Percentiles rank a stretch among this genome's conserved stretches.
Conservation (phyloP, 92 coral and sea anemone species). For the Ricordea florida region DNA sequence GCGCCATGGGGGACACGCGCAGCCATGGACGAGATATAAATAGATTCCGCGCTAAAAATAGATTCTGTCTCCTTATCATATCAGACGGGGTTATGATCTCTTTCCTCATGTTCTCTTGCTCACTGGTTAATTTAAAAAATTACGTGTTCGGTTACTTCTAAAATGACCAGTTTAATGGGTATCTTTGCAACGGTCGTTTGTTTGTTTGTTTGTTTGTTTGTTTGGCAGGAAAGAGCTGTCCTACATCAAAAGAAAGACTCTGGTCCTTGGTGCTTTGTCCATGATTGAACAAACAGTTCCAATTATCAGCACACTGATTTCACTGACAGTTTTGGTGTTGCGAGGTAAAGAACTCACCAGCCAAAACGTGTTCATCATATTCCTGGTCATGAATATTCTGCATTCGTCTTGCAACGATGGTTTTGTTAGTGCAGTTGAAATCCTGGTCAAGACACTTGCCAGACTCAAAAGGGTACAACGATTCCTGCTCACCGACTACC, state of each 20-base stretch:
- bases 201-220: background rate
- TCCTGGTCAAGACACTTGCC: background rate
- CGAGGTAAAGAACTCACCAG: conserved; percentile 6
- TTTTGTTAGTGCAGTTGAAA: conserved; percentile 18
- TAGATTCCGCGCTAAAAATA: too few relatives aligned
- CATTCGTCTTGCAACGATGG: conserved; percentile 5
- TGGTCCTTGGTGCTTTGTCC: background rate
- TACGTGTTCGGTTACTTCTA: too few relatives aligned
- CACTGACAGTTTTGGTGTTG: background rate
- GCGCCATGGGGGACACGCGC: too few relatives aligned
- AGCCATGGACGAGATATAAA: too few relatives aligned
- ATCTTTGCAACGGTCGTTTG: too few relatives aligned
- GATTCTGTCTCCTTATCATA: too few relatives aligned
- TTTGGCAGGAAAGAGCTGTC: background rate
- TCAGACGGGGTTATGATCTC: too few relatives aligned
- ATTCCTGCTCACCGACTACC: conserved; percentile 1
- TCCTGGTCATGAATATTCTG: conserved; percentile 17
- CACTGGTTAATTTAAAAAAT: too few relatives aligned
- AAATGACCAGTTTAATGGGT: too few relatives aligned
- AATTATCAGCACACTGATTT: background rate
- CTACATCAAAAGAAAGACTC: background rate
- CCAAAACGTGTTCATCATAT: background rate
- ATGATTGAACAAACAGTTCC: conserved; percentile 17
- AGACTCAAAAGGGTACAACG: conserved; percentile 5
- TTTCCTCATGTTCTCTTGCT: too few relatives aligned